Evolutionary conservation across 2,113 vertebrate species (phyloP).

Genomic region (Neogobius melanostomus): DNA sequence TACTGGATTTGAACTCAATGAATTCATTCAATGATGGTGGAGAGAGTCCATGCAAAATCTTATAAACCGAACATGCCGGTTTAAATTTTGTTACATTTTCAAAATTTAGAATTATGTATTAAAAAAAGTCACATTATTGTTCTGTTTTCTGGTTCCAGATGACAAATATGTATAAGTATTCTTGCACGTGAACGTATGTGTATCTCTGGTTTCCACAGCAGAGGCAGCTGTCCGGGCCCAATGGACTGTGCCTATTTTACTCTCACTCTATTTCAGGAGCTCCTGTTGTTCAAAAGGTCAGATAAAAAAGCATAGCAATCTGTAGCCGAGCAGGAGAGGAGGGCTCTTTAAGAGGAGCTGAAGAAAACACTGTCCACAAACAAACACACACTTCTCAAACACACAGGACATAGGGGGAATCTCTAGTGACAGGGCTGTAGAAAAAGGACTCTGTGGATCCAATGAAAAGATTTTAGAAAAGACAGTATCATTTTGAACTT

Average conservation of each 20-base stretch:
- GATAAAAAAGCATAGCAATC: constrained; percentile 68
- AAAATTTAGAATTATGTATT: too few relatives aligned
- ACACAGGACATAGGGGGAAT: constrained; percentile 24
- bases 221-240: constrained; percentile 72
- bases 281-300: constrained; percentile 78
- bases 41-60: too few relatives aligned
- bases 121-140: too few relatives aligned
- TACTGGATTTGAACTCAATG: too few relatives aligned
- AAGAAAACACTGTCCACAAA: constrained; percentile 44
- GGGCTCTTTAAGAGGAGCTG: constrained; percentile 43
- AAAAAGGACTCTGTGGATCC: constrained; percentile 6
- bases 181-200: constrained; percentile 19
- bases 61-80: too few relatives aligned
- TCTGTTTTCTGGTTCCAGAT: too few relatives aligned
- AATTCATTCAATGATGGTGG: too few relatives aligned
- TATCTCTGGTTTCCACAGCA: constrained; percentile 69
- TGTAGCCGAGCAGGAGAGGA: constrained; percentile 49
- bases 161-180: too few relatives aligned
- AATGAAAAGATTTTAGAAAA: constrained; percentile 11
- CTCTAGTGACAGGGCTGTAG: constrained; percentile 15
- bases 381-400: constrained; percentile 21
- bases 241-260: constrained; percentile 59
- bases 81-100: too few relatives aligned
- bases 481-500: not conserved
- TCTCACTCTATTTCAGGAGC: constrained; percentile 74